A percentile compares a stretch with the other conserved stretches of the same genome.
Evolutionary conservation across 2,797 vertebrate species (phyloP).

Genomic region (Falco concolor): DNA sequence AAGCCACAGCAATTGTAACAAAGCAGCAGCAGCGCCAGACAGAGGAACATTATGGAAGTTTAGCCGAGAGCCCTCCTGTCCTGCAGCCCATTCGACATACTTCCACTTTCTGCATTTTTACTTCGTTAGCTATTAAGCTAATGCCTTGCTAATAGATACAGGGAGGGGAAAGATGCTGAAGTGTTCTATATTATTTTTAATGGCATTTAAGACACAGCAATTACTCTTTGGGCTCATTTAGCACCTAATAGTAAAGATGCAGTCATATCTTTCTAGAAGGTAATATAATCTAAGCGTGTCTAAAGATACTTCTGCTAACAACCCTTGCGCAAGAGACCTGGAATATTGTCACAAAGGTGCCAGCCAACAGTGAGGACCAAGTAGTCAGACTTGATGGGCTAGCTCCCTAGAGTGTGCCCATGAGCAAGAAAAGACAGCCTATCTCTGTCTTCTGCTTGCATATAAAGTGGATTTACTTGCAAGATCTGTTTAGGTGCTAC

Average conservation of each 20-base stretch:
- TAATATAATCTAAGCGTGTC: background rate
- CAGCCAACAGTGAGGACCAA: background rate
- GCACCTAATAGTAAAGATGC: background rate
- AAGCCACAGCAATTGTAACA: background rate
- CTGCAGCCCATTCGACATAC: background rate
- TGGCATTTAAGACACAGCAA: background rate
- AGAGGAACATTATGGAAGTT: background rate
- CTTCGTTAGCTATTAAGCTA: background rate
- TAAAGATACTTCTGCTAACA: background rate
- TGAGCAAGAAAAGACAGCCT: background rate
- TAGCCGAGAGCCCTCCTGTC: background rate
- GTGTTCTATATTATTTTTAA: constrained; percentile 17
- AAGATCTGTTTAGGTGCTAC: background rate
- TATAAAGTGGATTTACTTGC: background rate
- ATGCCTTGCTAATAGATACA: background rate
- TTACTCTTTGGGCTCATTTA: constrained; percentile 36
- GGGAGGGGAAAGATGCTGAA: background rate
- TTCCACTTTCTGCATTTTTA: background rate
- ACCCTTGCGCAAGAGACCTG: background rate
- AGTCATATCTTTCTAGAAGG: background rate
- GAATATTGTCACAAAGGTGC: background rate
- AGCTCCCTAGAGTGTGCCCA: background rate
- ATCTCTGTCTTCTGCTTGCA: background rate
- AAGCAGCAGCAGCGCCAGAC: background rate
- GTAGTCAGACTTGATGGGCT: background rate